Evolutionary conservation across 2,113 vertebrate genomes (phyloP).

Genomic region (Caranx ignobilis): DNA sequence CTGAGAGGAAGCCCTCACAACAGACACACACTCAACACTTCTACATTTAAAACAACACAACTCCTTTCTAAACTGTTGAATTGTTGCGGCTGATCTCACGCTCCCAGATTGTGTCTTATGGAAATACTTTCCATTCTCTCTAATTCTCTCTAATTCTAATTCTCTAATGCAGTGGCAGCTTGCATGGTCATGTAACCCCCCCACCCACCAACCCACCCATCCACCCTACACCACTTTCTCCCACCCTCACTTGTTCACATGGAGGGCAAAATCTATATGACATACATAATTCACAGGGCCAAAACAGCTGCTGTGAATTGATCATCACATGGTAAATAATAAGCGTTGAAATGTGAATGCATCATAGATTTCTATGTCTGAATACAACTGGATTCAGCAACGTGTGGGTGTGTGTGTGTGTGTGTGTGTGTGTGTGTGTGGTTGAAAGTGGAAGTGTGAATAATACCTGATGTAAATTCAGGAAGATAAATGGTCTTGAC

Average conservation of each 20-base stretch:
- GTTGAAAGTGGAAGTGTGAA: neutral
- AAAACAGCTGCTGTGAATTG: constrained; percentile 12
- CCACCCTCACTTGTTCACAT: constrained; percentile 5
- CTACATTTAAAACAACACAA: too few relatives aligned
- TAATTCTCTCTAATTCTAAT: neutral
- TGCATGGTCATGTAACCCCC: constrained; percentile 26
- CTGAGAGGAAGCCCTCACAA: too few relatives aligned
- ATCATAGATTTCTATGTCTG: constrained; percentile 22
- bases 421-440: neutral
- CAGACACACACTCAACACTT: too few relatives aligned
- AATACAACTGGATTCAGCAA: constrained; percentile 13
- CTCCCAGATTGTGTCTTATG: neutral
- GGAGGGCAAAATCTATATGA: constrained; percentile 54
- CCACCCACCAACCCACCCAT: neutral
- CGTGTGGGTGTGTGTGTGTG: neutral
- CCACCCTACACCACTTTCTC: neutral
- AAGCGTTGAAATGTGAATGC: constrained; percentile 24
- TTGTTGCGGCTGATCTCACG: too few relatives aligned
- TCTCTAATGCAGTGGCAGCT: constrained; percentile 12
- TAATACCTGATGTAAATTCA: constrained; percentile 1
- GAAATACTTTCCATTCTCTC: neutral
- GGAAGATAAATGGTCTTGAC: constrained; percentile 6
- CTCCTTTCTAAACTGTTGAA: too few relatives aligned
- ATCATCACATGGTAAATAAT: constrained; percentile 45
- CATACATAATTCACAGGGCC: constrained; percentile 62